Conservation (phyloP, 2,797 vertebrate genomes). For the Pangasius mekongensis region DNA sequence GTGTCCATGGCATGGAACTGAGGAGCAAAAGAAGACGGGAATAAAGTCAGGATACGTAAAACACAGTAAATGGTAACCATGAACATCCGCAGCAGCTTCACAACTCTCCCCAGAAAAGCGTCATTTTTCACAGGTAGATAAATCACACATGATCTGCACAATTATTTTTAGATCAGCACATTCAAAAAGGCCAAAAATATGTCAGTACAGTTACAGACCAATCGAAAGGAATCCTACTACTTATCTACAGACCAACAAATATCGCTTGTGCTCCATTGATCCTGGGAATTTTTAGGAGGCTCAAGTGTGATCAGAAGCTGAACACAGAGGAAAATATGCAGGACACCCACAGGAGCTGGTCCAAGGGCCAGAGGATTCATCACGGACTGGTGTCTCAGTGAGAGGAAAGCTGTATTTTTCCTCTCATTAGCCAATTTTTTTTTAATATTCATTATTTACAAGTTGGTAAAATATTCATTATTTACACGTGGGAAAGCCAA, state of each 20-base stretch:
- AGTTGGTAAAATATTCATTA: not conserved
- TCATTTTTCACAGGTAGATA: not conserved
- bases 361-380: not conserved
- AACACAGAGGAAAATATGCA: not conserved
- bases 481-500: not conserved
- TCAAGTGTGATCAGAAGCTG: not conserved
- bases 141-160: not conserved
- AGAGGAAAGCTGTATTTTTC: not conserved
- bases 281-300: not conserved
- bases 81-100: not conserved
- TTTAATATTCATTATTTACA: not conserved
- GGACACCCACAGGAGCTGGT: not conserved
- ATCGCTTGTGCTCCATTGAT: not conserved
- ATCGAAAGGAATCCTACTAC: not conserved
- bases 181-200: not conserved
- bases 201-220: not conserved
- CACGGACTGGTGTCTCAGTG: not conserved
- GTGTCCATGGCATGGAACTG: constrained; percentile 99
- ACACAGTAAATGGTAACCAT: not conserved
- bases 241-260: not conserved
- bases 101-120: not conserved
- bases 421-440: not conserved
- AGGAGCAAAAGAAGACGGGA: not conserved
- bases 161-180: not conserved
- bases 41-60: not conserved